These are phyloP conservation scores for Numenius arquata DNA, from an alignment of 2,113 vertebrate genomes.

Conservation along the genomic window DNA sequence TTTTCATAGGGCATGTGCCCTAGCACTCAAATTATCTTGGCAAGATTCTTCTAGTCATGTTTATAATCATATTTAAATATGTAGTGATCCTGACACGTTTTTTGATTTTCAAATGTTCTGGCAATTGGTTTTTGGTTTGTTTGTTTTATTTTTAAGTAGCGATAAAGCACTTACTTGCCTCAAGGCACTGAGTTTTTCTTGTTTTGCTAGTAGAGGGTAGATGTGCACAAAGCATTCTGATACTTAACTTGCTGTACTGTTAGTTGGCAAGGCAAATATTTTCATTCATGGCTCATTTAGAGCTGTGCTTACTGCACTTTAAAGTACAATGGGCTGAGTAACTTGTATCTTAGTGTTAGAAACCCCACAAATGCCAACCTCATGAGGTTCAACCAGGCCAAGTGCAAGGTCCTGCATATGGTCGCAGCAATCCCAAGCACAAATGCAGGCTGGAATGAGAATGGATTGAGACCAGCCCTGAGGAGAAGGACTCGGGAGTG, in stretches of 20 bases:
- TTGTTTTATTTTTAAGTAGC: not conserved
- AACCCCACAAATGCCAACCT: not conserved
- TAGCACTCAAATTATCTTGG: not conserved
- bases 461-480: not conserved
- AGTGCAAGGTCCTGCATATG: not conserved
- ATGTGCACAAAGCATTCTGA: not conserved
- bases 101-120: not conserved
- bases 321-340: slow-evolving; percentile 83
- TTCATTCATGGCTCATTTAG: slow-evolving; percentile 77
- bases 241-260: slow-evolving; percentile 76
- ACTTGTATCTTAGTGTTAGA: slow-evolving; percentile 53
- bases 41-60: not conserved
- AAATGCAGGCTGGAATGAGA: not conserved
- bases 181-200: not conserved
- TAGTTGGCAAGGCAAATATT: slow-evolving; percentile 79
- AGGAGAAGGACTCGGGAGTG: not conserved
- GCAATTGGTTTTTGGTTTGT: not conserved
- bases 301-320: slow-evolving; percentile 81
- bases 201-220: not conserved
- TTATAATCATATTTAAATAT: not conserved
- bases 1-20: not conserved
- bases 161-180: not conserved
- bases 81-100: not conserved
- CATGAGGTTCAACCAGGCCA: not conserved
- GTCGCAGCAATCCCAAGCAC: not conserved